phyloP scores from a whole-genome alignment of 2,113 vertebrate species.

The Cynoglossus semilaevis region DNA sequence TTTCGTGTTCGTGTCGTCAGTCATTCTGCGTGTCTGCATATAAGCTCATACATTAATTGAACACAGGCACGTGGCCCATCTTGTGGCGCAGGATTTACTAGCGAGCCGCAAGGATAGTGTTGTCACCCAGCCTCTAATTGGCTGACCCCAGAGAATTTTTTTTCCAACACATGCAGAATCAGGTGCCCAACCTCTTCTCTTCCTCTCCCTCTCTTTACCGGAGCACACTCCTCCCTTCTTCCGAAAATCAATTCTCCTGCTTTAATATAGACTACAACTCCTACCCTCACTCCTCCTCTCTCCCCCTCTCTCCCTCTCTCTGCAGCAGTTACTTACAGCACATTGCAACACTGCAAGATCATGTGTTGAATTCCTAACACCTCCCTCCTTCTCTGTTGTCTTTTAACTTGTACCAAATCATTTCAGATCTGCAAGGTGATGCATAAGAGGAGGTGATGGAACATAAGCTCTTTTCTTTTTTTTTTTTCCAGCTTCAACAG shows the following conservation, averaged over 20 bases:
- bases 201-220: conserved; percentile 5
- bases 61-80: conserved; percentile 47
- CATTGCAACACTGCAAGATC: conserved; percentile 58
- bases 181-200: conserved; percentile 35
- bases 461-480: conserved; percentile 36
- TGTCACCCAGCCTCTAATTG: conserved; percentile 65
- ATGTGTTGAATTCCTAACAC: conserved; percentile 37
- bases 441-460: conserved; percentile 5
- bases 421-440: conserved; percentile 37
- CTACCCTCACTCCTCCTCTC: conserved; percentile 22
- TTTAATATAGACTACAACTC: conserved; percentile 37
- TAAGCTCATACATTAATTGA: conserved; percentile 38
- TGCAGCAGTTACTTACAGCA: conserved; percentile 54
- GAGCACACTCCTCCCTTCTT: conserved; percentile 43
- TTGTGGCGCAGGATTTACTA: conserved; percentile 58
- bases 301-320: conserved; percentile 20
- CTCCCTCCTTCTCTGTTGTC: conserved; percentile 30
- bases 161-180: conserved; percentile 45
- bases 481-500: conserved; percentile 38
- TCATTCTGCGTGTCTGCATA: conserved; percentile 5
- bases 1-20: background rate
- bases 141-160: conserved; percentile 55
- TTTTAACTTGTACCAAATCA: conserved; percentile 34
- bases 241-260: conserved; percentile 59
- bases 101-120: conserved; percentile 39